Evolutionary conservation across 2,113 vertebrate species (phyloP).

Genomic region (Odontesthes bonariensis): DNA sequence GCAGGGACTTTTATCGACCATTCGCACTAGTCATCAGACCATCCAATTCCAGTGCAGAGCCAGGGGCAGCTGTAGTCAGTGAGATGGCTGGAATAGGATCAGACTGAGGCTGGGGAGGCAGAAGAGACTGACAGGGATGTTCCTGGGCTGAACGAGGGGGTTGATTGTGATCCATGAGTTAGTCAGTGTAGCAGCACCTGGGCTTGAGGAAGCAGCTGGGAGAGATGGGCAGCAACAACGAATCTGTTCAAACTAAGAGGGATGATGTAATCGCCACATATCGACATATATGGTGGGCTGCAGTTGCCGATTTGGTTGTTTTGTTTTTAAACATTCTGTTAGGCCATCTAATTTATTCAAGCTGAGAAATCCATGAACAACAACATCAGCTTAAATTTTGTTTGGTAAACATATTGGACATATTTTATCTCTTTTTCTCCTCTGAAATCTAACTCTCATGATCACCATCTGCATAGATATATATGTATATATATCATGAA

Average conservation of each 20-base stretch:
- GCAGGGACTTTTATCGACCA: conserved; percentile 67
- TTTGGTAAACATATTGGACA: not conserved
- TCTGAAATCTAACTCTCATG: not conserved
- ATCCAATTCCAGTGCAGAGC: conserved; percentile 67
- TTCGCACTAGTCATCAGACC: conserved; percentile 66
- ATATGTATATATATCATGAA: no score
- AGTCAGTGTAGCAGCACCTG: conserved; percentile 71
- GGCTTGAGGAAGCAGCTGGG: conserved; percentile 71
- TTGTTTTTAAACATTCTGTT: conserved; percentile 33
- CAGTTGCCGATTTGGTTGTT: conserved; percentile 35
- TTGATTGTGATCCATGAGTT: conserved; percentile 82
- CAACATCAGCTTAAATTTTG: not conserved
- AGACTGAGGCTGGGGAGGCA: conserved; percentile 72
- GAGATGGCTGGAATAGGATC: conserved; percentile 73
- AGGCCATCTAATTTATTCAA: not conserved
- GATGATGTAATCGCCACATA: conserved; percentile 55
- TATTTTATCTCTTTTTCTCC: not conserved
- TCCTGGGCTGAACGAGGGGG: conserved; percentile 66
- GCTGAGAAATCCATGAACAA: not conserved
- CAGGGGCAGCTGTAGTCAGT: conserved; percentile 72
- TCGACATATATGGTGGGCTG: conserved; percentile 41
- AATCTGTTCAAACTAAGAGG: conserved; percentile 60
- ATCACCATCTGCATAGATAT: no score
- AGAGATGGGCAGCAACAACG: conserved; percentile 46
- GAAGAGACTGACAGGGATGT: conserved; percentile 73